phyloP scores from a whole-genome alignment of 2,888 invertebrate genomes.

The Arctia plantaginis region DNA sequence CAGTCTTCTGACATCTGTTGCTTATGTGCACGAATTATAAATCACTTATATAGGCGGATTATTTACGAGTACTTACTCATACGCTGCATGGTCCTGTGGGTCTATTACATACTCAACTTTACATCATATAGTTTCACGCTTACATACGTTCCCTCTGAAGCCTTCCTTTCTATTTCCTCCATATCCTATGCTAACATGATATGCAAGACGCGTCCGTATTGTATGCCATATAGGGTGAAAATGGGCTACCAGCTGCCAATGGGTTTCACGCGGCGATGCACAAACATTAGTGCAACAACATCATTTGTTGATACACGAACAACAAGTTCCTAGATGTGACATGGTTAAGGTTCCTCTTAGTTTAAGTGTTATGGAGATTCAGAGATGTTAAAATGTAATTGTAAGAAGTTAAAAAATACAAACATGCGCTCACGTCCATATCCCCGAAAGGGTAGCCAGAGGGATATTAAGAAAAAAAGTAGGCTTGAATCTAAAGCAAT shows the following conservation, averaged over 20 bases:
- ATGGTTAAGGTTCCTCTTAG: background rate
- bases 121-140: slow-evolving; percentile 28
- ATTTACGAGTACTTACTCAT: slow-evolving; percentile 4
- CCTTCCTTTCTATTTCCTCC: slow-evolving; percentile 38
- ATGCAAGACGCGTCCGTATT: slow-evolving; percentile 50
- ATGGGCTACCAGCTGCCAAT: slow-evolving; percentile 59
- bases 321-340: slow-evolving; percentile 34
- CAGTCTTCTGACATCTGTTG: too few species aligned
- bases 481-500: too few species aligned
- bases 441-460: too few species aligned
- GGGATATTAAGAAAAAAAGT: too few species aligned
- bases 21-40: too few species aligned
- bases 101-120: slow-evolving; percentile 8
- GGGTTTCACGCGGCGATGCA: slow-evolving; percentile 57
- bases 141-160: slow-evolving; percentile 27
- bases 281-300: slow-evolving; percentile 45
- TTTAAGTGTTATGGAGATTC: background rate
- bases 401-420: too few species aligned
- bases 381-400: background rate
- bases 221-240: slow-evolving; percentile 52
- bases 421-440: too few species aligned
- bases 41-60: background rate
- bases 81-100: background rate
- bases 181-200: slow-evolving; percentile 28
- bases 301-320: slow-evolving; percentile 31